A percentile compares a stretch with the other conserved stretches of the same genome.
phyloP scores from a whole-genome alignment of 2,113 vertebrate species.

The Bubo blakistoni region DNA sequence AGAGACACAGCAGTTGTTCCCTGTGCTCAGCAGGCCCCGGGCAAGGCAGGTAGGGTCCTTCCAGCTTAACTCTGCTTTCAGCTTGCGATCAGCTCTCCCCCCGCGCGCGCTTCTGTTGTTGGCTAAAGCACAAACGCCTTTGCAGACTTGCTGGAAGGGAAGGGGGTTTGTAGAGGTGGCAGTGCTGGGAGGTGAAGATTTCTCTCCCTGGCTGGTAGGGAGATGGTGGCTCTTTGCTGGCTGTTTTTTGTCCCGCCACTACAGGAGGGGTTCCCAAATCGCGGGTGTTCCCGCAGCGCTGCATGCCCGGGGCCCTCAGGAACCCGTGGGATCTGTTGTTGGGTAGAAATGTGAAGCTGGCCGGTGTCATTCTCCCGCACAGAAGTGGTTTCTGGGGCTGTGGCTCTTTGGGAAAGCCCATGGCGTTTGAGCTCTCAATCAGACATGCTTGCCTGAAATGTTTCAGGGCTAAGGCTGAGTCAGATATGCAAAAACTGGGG shows the following conservation, averaged over 20 bases:
- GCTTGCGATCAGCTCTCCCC: rapidly evolving
- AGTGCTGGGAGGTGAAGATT: neutral
- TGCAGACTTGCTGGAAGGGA: neutral
- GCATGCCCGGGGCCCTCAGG: neutral
- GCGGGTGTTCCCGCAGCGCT: rapidly evolving
- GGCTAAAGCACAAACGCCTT: neutral
- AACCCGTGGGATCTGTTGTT: rapidly evolving
- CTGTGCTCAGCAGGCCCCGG: neutral
- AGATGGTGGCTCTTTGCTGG: neutral
- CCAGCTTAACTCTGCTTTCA: neutral
- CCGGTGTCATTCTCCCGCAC: rapidly evolving
- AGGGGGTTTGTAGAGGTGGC: neutral
- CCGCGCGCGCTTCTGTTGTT: rapidly evolving
- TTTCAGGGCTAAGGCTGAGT: neutral
- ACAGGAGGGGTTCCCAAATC: rapidly evolving
- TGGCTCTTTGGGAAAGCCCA: rapidly evolving
- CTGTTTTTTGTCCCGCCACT: rapidly evolving
- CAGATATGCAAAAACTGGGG: neutral
- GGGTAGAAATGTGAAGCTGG: neutral
- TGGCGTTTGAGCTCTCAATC: neutral
- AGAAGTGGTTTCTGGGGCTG: neutral
- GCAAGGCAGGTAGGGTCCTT: conserved; percentile 41
- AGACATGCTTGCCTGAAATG: neutral
- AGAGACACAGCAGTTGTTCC: neutral
- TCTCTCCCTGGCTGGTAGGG: neutral